These are phyloP conservation scores for Agrypnia vestita DNA, from an alignment of 1,140 invertebrate genomes.

Conservation along the genomic window DNA sequence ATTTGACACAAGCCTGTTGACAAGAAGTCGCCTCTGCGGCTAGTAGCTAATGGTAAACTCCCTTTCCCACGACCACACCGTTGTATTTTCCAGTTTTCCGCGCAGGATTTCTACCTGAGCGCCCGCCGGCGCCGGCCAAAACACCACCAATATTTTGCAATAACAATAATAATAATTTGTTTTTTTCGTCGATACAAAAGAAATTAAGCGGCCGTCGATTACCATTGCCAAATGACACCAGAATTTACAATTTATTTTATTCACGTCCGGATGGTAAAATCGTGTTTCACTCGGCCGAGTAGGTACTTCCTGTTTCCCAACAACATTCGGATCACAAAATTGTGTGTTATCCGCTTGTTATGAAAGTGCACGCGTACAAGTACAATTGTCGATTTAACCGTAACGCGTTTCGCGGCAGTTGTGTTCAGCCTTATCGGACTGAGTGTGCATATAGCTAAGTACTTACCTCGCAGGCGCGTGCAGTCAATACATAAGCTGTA, in stretches of 20 bases:
- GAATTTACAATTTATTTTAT: conserved; percentile 12
- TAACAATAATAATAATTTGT: background rate
- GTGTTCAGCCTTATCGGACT: too few relatives aligned
- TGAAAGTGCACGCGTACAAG: too few relatives aligned
- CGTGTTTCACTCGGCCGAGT: background rate
- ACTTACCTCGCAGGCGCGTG: background rate
- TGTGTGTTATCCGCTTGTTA: too few relatives aligned
- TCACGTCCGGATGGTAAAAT: conserved; percentile 2
- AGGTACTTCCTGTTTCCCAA: background rate
- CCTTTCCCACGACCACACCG: background rate
- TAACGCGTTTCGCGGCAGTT: too few relatives aligned
- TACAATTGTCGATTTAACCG: too few relatives aligned
- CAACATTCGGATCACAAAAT: too few relatives aligned
- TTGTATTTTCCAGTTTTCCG: conserved; percentile 17
- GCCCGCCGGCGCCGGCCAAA: background rate
- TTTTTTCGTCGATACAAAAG: conserved; percentile 7
- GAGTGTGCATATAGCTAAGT: too few relatives aligned
- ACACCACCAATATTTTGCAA: background rate
- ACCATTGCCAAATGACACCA: conserved; percentile 3
- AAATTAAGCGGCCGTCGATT: background rate
- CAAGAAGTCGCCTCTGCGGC: too few relatives aligned
- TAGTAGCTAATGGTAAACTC: background rate
- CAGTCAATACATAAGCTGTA: background rate
- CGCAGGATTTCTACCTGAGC: conserved; percentile 23
- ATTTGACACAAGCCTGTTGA: too few relatives aligned